Evolutionary conservation across 2,797 vertebrate species (phyloP).

Genomic region (Enteromius thamalakanensis): DNA sequence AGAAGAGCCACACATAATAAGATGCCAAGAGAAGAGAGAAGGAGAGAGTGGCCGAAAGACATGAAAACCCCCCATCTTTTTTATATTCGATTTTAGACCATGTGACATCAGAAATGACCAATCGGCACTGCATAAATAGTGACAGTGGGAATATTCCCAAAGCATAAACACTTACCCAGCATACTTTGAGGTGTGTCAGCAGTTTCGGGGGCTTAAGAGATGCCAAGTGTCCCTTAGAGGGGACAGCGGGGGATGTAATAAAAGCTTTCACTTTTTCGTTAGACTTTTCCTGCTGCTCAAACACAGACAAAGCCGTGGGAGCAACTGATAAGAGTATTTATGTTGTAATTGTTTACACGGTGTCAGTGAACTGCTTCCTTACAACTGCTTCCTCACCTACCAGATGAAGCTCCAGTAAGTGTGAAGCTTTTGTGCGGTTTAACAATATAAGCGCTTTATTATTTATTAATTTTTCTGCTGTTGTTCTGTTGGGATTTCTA

Average conservation of each 20-base stretch:
- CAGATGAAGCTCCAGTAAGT: background rate
- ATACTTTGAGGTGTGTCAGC: constrained; percentile 32
- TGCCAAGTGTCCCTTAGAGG: constrained; percentile 30
- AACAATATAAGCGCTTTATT: background rate
- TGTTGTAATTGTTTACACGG: constrained; percentile 1
- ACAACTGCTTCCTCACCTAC: constrained; percentile 1
- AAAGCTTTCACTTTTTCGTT: constrained; percentile 9
- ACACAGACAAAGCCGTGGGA: constrained; percentile 2
- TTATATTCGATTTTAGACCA: constrained; percentile 6
- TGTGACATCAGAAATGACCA: constrained; percentile 13
- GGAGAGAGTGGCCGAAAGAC: background rate
- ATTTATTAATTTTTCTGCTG: background rate
- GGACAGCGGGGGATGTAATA: constrained; percentile 5
- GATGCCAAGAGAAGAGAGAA: background rate
- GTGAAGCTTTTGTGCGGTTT: background rate
- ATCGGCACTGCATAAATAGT: constrained; percentile 18
- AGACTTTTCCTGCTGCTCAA: constrained; percentile 2
- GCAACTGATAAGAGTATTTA: constrained; percentile 22
- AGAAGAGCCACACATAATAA: background rate
- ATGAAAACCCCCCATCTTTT: background rate
- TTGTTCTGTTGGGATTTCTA: background rate
- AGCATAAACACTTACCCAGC: constrained; percentile 41
- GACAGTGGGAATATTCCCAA: constrained; percentile 39
- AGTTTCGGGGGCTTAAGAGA: constrained; percentile 17
- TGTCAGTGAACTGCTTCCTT: constrained; percentile 7